These are phyloP conservation scores for Dinocampus coccinellae DNA, from an alignment of 2,888 invertebrate genomes.

Conservation along the genomic window DNA sequence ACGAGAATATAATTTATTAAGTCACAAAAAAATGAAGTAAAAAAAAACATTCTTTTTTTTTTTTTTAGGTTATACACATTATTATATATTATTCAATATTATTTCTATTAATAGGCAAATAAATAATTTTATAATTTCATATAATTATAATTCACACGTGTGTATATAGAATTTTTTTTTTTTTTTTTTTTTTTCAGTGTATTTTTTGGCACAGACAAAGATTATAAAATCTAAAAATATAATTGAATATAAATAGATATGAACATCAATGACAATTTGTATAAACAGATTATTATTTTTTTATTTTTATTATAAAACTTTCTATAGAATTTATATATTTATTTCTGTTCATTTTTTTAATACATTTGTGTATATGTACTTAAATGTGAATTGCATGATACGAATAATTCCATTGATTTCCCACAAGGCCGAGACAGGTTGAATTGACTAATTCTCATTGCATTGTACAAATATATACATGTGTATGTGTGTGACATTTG, in stretches of 20 bases:
- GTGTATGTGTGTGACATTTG: background rate
- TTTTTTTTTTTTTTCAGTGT: background rate
- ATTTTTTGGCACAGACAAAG: background rate
- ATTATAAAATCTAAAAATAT: background rate
- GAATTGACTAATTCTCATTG: background rate
- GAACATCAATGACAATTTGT: background rate
- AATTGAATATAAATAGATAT: background rate
- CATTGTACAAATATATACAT: too few relatives aligned
- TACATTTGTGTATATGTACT: background rate
- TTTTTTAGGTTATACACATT: too few relatives aligned
- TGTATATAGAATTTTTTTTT: background rate
- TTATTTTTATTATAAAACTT: too few relatives aligned
- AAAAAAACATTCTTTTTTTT: too few relatives aligned
- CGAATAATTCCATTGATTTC: slow-evolving; percentile 10
- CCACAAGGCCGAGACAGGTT: slow-evolving; percentile 4
- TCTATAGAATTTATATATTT: too few relatives aligned
- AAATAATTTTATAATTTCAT: too few relatives aligned
- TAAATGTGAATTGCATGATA: background rate
- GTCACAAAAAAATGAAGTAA: too few relatives aligned
- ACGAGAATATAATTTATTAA: too few relatives aligned
- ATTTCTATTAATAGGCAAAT: too few relatives aligned
- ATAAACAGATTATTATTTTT: too few relatives aligned
- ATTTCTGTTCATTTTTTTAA: background rate
- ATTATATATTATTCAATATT: too few relatives aligned
- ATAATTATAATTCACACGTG: too few relatives aligned